Conservation (phyloP, 2,797 vertebrate species). For the Eidolon dupreanum region DNA sequence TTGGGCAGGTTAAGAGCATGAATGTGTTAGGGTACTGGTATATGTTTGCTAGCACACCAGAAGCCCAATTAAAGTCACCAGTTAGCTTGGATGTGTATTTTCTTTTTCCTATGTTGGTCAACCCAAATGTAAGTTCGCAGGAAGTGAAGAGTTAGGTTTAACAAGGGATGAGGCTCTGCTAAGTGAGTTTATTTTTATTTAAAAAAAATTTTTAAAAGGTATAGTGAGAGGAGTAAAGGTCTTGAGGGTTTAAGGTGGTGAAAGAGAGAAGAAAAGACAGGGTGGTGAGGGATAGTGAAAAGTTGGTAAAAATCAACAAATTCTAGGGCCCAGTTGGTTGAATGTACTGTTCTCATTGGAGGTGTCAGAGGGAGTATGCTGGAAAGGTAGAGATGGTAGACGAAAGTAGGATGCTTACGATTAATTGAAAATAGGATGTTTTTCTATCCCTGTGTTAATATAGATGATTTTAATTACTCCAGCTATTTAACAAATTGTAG, state of each 20-base stretch:
- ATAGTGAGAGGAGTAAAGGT: not conserved
- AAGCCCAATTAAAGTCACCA: not conserved
- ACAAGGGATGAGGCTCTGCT: not conserved
- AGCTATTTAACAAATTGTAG: not conserved
- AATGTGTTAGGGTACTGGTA: not conserved
- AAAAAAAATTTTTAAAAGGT: not conserved
- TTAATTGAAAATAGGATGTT: not conserved
- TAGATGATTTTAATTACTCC: not conserved
- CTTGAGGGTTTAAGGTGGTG: not conserved
- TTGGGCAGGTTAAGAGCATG: not conserved
- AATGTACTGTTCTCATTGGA: not conserved
- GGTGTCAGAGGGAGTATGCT: not conserved
- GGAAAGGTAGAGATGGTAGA: not conserved
- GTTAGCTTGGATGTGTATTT: not conserved
- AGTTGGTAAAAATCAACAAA: not conserved
- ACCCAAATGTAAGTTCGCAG: not conserved
- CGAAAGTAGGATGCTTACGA: not conserved
- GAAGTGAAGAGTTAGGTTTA: not conserved
- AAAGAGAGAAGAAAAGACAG: not conserved
- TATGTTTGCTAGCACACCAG: not conserved
- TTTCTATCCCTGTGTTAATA: not conserved
- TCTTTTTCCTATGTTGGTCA: not conserved
- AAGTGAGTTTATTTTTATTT: not conserved
- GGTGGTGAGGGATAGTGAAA: not conserved
- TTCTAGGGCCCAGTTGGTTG: not conserved